Evolutionary conservation across 92 coral and sea anemone species (phyloP).

Genomic region (Phymanthus crucifer): DNA sequence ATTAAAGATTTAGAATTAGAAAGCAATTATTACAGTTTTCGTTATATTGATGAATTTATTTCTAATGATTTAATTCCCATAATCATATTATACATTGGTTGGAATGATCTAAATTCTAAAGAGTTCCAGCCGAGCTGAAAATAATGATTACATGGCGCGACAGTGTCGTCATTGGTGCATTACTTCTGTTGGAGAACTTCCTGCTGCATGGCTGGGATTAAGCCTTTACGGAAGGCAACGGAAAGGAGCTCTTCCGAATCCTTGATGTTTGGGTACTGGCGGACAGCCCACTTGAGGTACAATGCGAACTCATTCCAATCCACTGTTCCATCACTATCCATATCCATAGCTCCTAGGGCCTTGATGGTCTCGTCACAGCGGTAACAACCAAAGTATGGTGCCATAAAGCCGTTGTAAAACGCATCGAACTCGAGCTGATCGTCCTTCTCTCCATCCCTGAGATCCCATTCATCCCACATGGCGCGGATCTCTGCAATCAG

Average conservation of each 20-base stretch:
- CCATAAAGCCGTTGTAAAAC: constrained; percentile 76
- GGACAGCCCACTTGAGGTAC: constrained; percentile 61
- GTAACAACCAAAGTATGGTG: constrained; percentile 78
- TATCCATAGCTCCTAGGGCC: constrained; percentile 68
- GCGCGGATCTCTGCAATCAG: constrained; percentile 57
- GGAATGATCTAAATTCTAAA: too few species aligned
- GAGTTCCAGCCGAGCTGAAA: too few species aligned
- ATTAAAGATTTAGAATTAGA: too few species aligned
- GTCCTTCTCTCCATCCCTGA: constrained; percentile 52
- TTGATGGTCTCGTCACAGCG: constrained; percentile 52
- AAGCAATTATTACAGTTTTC: too few species aligned
- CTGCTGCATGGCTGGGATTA: constrained; percentile 58
- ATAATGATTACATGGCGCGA: too few species aligned
- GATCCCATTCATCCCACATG: constrained; percentile 82
- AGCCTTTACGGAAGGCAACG: constrained; percentile 50
- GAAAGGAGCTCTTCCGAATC: constrained; percentile 54
- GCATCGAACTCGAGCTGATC: constrained; percentile 64
- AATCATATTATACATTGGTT: too few species aligned
- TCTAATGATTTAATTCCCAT: too few species aligned
- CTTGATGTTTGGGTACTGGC: constrained; percentile 46
- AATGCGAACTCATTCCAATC: constrained; percentile 69
- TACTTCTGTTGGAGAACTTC: constrained; percentile 29
- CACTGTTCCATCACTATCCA: constrained; percentile 69
- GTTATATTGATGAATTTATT: too few species aligned
- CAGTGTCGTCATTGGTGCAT: neutral